phyloP scores from a whole-genome alignment of 2,113 vertebrate species.

The Protobothrops flavoviridis region DNA sequence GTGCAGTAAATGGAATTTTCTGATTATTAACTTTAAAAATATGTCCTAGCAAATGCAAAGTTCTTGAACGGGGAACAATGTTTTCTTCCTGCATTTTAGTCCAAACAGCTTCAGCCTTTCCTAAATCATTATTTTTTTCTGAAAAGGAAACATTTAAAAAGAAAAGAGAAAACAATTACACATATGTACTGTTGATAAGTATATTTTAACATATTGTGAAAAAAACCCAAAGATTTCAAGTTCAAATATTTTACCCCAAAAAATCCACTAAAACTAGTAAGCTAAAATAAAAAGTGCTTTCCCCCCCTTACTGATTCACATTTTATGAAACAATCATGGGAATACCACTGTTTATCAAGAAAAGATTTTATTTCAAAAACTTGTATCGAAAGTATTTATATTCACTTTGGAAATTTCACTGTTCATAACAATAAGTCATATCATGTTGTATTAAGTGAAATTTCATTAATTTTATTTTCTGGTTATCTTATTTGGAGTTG shows the following conservation, averaged over 20 bases:
- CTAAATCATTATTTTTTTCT: slow-evolving; percentile 80
- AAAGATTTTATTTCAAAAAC: not conserved
- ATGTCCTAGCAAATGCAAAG: slow-evolving; percentile 77
- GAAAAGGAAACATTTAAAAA: slow-evolving; percentile 50
- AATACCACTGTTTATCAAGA: not conserved
- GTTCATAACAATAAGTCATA: not conserved
- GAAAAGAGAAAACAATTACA: not conserved
- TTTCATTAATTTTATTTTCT: not conserved
- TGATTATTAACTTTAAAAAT: slow-evolving; percentile 81
- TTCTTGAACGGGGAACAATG: slow-evolving; percentile 83
- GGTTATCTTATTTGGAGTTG: not conserved
- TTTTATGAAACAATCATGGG: not conserved
- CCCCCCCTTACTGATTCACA: not conserved
- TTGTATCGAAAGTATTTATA: not conserved
- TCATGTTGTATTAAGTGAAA: not conserved
- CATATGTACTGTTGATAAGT: not conserved
- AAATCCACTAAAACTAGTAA: not conserved
- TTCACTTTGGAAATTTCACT: not conserved
- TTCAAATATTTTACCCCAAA: not conserved
- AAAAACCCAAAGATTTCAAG: not conserved
- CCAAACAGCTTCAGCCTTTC: slow-evolving; percentile 83
- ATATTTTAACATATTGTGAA: not conserved
- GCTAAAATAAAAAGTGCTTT: not conserved
- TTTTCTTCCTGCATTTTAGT: slow-evolving; percentile 97
- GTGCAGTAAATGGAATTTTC: slow-evolving; percentile 85